Evolutionary conservation across 2,113 vertebrate species (phyloP).

Genomic region (Lynx canadensis): DNA sequence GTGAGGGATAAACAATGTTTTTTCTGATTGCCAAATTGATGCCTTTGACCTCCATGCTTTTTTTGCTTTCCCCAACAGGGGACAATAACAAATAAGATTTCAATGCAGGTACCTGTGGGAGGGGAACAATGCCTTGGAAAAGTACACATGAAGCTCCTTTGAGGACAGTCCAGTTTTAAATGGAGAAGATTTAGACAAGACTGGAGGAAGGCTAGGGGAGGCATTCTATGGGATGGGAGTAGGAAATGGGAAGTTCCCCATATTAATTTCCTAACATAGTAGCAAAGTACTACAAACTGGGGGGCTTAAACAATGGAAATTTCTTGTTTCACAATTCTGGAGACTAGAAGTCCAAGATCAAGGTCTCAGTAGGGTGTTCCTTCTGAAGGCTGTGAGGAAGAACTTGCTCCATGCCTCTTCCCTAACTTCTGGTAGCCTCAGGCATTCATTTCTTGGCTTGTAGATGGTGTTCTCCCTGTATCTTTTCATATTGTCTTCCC

Average conservation of each 20-base stretch:
- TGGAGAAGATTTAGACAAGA: not conserved
- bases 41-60: not conserved
- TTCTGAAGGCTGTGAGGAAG: not conserved
- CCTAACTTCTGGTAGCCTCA: no score
- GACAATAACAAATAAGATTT: not conserved
- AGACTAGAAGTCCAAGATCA: not conserved
- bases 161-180: not conserved
- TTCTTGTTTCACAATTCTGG: not conserved
- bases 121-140: not conserved
- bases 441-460: not conserved
- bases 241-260: not conserved
- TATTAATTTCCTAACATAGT: not conserved
- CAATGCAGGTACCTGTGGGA: not conserved
- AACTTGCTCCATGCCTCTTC: not conserved
- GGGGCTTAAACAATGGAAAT: not conserved
- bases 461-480: not conserved
- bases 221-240: not conserved
- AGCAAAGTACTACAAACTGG: not conserved
- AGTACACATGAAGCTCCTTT: not conserved
- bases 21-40: not conserved
- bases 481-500: not conserved
- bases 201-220: not conserved
- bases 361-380: not conserved
- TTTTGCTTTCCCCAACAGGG: not conserved
- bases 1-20: not conserved